These are phyloP conservation scores for Neosilurus hyrtlii DNA, from an alignment of 2,797 vertebrate species.

Conservation along the genomic window DNA sequence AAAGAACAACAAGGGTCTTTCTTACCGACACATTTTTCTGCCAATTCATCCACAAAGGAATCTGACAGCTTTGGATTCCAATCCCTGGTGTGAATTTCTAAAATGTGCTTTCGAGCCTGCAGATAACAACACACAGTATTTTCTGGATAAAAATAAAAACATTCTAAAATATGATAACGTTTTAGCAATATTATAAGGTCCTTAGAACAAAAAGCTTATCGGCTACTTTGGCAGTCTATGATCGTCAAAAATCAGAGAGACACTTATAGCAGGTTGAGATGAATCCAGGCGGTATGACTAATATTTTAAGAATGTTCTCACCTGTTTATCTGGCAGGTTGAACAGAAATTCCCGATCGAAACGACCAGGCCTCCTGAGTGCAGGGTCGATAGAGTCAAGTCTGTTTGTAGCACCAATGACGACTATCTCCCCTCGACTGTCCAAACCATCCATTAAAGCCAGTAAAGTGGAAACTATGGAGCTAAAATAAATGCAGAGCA, in stretches of 20 bases:
- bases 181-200: not conserved
- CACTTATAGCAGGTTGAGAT: not conserved
- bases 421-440: slow-evolving; percentile 98
- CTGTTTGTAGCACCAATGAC: slow-evolving; percentile 99
- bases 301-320: slow-evolving; percentile 55
- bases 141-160: not conserved
- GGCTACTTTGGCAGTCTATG: not conserved
- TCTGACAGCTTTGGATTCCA: slow-evolving; percentile 94
- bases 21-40: slow-evolving; percentile 99
- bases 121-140: slow-evolving; percentile 9
- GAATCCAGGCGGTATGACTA: not conserved
- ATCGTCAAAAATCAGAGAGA: not conserved
- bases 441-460: slow-evolving; percentile 98
- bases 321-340: slow-evolving; percentile 95
- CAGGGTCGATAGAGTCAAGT: slow-evolving; percentile 99
- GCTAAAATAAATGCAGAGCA: slow-evolving; percentile 63
- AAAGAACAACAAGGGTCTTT: not conserved
- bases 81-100: slow-evolving; percentile 96
- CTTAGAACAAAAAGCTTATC: not conserved
- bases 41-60: slow-evolving; percentile 91
- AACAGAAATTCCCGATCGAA: slow-evolving; percentile 99
- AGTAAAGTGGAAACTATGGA: slow-evolving; percentile 98
- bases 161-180: not conserved
- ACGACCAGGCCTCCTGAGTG: slow-evolving; percentile 98
- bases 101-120: slow-evolving; percentile 98